A percentile compares a stretch with the other conserved stretches of the same genome.
These are phyloP conservation scores for Tribolium castaneum DNA, from an alignment of 1,140 invertebrate genomes.

Conservation along the genomic window DNA sequence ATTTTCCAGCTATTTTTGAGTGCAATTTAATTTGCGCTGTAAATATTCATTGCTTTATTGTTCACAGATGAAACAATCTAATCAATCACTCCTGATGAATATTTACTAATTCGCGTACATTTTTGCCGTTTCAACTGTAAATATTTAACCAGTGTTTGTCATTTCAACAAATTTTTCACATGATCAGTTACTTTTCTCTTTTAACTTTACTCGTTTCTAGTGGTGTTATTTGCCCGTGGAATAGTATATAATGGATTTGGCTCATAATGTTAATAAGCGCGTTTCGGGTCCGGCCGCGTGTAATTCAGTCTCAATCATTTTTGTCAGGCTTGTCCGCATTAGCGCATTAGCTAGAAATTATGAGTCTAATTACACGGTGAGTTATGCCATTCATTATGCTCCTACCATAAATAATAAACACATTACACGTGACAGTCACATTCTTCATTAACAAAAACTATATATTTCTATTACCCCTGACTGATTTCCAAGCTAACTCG, in stretches of 20 bases:
- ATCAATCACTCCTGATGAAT: background rate
- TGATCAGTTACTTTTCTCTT: background rate
- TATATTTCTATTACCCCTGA: constrained; percentile 62
- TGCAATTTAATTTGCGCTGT: background rate
- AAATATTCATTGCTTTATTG: background rate
- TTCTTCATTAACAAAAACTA: constrained; percentile 64
- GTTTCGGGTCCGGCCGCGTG: constrained; percentile 39
- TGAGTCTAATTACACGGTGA: constrained; percentile 63
- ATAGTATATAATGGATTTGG: constrained; percentile 47
- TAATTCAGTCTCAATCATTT: constrained; percentile 63
- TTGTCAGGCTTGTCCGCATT: constrained; percentile 60
- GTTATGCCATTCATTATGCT: constrained; percentile 63
- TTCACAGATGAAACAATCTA: background rate
- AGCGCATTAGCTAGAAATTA: constrained; percentile 63
- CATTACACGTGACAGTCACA: constrained; percentile 59
- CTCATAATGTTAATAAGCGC: constrained; percentile 26
- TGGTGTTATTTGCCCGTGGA: background rate
- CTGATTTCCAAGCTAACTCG: constrained; percentile 53
- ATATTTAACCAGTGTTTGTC: background rate
- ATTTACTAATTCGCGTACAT: background rate
- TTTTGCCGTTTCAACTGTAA: background rate
- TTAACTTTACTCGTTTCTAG: background rate
- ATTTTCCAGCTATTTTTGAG: background rate
- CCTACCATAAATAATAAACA: constrained; percentile 62
- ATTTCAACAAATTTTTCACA: background rate